Conservation (phyloP, 92 coral and sea anemone species). For the Heteractis magnifica region DNA sequence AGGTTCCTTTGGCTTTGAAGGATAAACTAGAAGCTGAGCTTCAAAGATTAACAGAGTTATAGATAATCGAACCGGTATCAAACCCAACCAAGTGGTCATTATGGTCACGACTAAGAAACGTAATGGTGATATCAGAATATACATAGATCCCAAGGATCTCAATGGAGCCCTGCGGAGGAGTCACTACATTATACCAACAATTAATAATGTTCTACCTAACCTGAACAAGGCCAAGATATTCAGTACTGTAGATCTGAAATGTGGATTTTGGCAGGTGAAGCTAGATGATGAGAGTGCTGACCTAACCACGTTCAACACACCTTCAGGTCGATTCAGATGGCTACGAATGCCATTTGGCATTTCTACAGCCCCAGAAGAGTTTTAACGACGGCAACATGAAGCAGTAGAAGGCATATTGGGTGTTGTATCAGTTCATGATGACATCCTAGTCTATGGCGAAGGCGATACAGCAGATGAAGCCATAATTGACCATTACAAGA, state of each 20-base stretch:
- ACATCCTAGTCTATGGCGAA: too few species aligned
- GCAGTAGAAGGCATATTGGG: too few species aligned
- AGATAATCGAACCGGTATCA: slow-evolving; percentile 32
- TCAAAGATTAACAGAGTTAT: slow-evolving; percentile 21
- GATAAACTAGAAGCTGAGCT: slow-evolving; percentile 22
- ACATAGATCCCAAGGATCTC: not conserved
- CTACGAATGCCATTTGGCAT: too few species aligned
- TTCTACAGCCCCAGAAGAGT: too few species aligned
- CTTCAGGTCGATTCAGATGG: too few species aligned
- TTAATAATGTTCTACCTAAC: slow-evolving; percentile 20
- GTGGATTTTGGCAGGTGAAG: slow-evolving; percentile 26
- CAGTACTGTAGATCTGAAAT: slow-evolving; percentile 18
- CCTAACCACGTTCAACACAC: too few species aligned
- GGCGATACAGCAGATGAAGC: too few species aligned
- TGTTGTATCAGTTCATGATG: too few species aligned
- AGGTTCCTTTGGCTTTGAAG: slow-evolving; percentile 34
- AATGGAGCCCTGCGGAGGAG: not conserved
- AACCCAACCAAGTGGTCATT: slow-evolving; percentile 27
- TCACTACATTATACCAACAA: slow-evolving; percentile 26
- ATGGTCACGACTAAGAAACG: too few species aligned
- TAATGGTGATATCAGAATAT: too few species aligned
- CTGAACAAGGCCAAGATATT: slow-evolving; percentile 30
- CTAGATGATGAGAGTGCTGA: not conserved
- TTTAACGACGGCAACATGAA: too few species aligned
- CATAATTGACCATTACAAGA: too few species aligned